Percentiles rank a stretch among this genome's conserved stretches.
These are phyloP conservation scores for Heliornis fulica DNA, from an alignment of 2,113 vertebrate species.

Conservation along the genomic window DNA sequence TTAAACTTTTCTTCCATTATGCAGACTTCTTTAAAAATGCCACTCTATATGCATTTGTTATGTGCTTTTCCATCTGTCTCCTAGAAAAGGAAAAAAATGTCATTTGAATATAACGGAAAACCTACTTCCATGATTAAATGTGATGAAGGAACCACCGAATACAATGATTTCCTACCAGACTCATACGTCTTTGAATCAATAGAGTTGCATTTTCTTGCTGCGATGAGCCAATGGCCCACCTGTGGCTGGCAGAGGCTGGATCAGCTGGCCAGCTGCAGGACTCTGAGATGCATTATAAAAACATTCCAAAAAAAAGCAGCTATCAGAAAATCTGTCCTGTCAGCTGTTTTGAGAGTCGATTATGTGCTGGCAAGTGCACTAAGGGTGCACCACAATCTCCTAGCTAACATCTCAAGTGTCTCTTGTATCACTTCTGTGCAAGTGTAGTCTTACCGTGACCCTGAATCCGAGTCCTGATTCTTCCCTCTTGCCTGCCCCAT, in stretches of 20 bases:
- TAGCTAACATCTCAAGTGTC: background rate
- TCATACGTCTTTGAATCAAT: conserved; percentile 25
- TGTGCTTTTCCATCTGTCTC: background rate
- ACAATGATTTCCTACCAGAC: conserved; percentile 28
- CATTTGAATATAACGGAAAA: conserved; percentile 11
- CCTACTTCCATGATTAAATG: background rate
- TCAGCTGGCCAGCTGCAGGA: background rate
- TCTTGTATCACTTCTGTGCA: background rate
- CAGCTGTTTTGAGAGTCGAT: background rate
- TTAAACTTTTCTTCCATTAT: background rate
- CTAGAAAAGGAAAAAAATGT: background rate
- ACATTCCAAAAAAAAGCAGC: background rate
- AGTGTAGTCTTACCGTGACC: background rate
- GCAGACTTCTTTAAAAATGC: background rate
- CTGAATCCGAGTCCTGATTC: background rate
- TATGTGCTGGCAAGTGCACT: background rate
- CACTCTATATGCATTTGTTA: background rate
- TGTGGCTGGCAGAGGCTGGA: background rate
- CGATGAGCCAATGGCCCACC: background rate
- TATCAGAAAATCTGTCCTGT: background rate
- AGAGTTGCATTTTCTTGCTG: background rate
- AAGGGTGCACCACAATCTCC: background rate
- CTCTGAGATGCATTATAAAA: background rate
- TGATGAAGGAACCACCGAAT: background rate
- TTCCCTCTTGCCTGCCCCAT: background rate